Evolutionary conservation across 2,888 invertebrate genomes (phyloP), one percentile per base, ranked within the genome.

Genomic region (Synergus umbraculus): DNA sequence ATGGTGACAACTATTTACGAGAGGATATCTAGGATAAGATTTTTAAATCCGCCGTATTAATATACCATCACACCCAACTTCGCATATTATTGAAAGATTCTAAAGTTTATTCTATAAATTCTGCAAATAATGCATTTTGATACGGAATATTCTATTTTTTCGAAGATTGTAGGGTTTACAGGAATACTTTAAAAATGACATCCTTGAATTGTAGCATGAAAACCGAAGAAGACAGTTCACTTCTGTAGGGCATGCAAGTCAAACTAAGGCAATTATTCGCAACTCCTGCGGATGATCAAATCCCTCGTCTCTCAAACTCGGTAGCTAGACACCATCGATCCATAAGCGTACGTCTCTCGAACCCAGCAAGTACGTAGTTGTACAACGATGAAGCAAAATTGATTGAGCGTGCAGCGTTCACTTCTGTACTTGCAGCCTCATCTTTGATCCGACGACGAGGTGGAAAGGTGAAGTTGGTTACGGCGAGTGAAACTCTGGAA

Each of bases 381-480:
- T 81, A 85, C 83, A 83, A 86, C 83, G 83, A 86, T 85, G 86
- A 85, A 86, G 85, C 82, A 85, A 87, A 89, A 89, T 88, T 89
- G 88, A 88, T 89, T 86, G 89, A 87, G 85, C 86, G 83, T 76
- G 77, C 78, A 81, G 78, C 76, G 76, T 46, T 37, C 73, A 73
- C 73, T 73, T 49, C 46, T 54, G 54, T 76, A 54, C 46, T 83
- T 83, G 85, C 82, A 84, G 84, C 85, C 80, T 85, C 88, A 87
- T 86, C 88, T 88, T 86, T 84, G 86, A 85, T 85, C 85, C 85
- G 83, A 83, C 86, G 86, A 63, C 78, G 78, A 79, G 65, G 80
- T 78, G 79, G 78, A 78, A 82, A 78, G 73, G 76, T 79, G 78
- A 79, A 79, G 81, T 65, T 76, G 76, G 44, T 66, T 37, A 64